Conservation (phyloP, 2,113 vertebrate genomes). For the Lophius piscatorius region DNA sequence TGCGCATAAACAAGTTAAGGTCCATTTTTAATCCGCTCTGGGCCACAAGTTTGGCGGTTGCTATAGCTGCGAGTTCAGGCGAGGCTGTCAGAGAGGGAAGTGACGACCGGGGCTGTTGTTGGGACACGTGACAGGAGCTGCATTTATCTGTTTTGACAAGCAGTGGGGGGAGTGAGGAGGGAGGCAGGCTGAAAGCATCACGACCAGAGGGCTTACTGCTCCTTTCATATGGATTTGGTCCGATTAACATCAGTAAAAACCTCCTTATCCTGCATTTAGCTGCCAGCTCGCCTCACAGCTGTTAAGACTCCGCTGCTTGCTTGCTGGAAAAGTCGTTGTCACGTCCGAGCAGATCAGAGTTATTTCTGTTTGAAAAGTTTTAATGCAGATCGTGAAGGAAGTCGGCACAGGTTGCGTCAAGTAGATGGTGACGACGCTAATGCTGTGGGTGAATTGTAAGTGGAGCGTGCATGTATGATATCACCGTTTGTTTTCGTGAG, state of each 20-base stretch:
- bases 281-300: slow-evolving; percentile 1
- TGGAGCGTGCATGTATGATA: slow-evolving; percentile 17
- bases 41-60: slow-evolving; percentile 59
- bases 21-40: not conserved
- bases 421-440: slow-evolving; percentile 37
- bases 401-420: slow-evolving; percentile 47
- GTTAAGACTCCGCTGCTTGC: not conserved
- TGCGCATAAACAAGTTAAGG: fast-evolving
- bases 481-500: slow-evolving; percentile 4
- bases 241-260: slow-evolving; percentile 15
- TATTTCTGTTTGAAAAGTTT: slow-evolving; percentile 71
- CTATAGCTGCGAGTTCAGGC: slow-evolving; percentile 73
- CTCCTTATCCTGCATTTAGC: not conserved
- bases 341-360: slow-evolving; percentile 5
- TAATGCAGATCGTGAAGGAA: slow-evolving; percentile 56
- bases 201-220: slow-evolving; percentile 51
- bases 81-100: slow-evolving; percentile 63
- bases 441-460: slow-evolving; percentile 6
- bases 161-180: slow-evolving; percentile 63
- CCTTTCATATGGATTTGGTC: slow-evolving; percentile 52
- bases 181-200: slow-evolving; percentile 71
- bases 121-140: slow-evolving; percentile 79
- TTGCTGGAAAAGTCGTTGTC: not conserved
- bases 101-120: slow-evolving; percentile 73
- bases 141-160: slow-evolving; percentile 85